Percentiles rank a stretch among this genome's conserved stretches.
phyloP scores from a whole-genome alignment of 2,113 vertebrate species.

The Butorides virescens region DNA sequence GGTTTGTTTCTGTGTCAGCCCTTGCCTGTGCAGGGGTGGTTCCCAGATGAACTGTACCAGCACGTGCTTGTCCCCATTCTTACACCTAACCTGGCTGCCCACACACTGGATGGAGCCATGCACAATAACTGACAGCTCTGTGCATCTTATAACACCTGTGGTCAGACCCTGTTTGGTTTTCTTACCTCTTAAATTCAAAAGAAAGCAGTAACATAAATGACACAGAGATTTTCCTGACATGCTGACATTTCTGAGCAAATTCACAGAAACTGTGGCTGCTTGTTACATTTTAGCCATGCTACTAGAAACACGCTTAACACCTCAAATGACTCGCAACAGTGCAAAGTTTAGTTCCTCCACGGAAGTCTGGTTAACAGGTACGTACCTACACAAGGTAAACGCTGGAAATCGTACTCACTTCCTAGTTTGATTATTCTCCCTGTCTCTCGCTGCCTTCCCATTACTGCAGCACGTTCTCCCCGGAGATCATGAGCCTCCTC shows the following conservation, averaged over 20 bases:
- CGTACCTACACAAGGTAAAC: neutral
- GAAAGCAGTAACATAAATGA: neutral
- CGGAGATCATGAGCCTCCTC: neutral
- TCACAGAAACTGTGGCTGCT: neutral
- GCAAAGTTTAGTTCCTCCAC: neutral
- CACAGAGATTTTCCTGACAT: neutral
- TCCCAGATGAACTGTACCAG: neutral
- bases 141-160: neutral
- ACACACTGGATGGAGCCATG: neutral
- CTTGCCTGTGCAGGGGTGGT: neutral
- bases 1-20: neutral
- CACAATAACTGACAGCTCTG: neutral
- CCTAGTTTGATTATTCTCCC: neutral
- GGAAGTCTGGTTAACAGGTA: neutral
- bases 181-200: neutral
- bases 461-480: neutral
- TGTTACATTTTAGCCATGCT: neutral
- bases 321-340: neutral
- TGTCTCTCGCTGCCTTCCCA: neutral
- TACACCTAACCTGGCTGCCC: neutral
- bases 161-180: neutral
- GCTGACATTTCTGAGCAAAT: neutral
- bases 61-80: neutral
- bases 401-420: slow-evolving; percentile 5
- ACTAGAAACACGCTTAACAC: neutral